Percentiles rank a stretch among this genome's conserved stretches.
These are phyloP conservation scores for Petaurus breviceps DNA, from an alignment of 2,113 vertebrate species.

Conservation along the genomic window DNA sequence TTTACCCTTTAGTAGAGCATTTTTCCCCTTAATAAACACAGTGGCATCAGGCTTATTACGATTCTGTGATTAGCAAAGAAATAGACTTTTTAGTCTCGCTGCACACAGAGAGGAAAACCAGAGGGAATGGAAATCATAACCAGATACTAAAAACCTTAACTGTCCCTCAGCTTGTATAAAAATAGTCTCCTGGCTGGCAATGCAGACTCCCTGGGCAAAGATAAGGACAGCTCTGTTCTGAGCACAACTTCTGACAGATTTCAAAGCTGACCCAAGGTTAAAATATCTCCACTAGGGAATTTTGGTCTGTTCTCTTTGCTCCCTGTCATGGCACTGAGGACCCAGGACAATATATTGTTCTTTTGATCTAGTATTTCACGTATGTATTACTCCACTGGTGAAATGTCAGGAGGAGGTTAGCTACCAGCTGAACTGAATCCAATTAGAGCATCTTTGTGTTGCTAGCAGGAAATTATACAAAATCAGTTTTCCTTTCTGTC, in stretches of 20 bases:
- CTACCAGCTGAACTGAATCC: neutral
- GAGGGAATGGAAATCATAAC: too few species aligned
- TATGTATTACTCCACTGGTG: neutral
- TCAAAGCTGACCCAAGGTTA: neutral
- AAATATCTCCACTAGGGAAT: neutral
- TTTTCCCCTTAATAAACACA: neutral
- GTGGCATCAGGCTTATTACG: neutral
- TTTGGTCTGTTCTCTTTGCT: neutral
- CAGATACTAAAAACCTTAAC: neutral
- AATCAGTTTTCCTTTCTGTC: neutral
- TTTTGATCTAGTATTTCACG: neutral
- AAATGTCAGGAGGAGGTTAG: neutral
- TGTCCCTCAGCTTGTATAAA: neutral
- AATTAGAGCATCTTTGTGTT: conserved; percentile 1
- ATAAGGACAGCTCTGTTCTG: neutral
- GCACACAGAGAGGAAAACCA: neutral
- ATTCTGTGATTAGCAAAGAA: neutral
- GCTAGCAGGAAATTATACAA: neutral
- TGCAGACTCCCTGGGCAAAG: neutral
- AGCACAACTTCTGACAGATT: neutral
- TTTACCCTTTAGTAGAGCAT: neutral
- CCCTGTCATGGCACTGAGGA: neutral
- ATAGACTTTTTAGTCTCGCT: neutral
- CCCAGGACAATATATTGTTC: neutral
- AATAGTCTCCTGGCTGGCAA: neutral